Evolutionary conservation across 2,888 invertebrate genomes (phyloP).

Genomic region (Cyaniris semiargus): DNA sequence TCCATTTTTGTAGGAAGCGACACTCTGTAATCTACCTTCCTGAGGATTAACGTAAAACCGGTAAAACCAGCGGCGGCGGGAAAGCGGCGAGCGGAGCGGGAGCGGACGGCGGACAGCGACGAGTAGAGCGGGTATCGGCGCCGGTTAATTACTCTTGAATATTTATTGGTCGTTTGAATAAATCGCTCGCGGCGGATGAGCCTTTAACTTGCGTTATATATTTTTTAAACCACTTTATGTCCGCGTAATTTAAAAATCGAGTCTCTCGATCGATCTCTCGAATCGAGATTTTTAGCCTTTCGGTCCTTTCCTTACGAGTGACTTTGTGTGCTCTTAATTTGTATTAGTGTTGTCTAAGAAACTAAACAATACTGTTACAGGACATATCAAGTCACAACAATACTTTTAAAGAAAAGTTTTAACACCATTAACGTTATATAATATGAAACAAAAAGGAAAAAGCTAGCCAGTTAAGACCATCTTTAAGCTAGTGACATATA

Average conservation of each 20-base stretch:
- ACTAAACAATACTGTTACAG: too few species aligned
- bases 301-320: too few species aligned
- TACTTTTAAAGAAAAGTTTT: too few species aligned
- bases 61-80: conserved; percentile 66
- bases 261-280: too few species aligned
- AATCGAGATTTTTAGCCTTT: too few species aligned
- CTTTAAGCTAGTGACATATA: too few species aligned
- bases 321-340: too few species aligned
- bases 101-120: conserved; percentile 46
- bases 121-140: conserved; percentile 54
- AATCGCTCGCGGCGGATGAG: conserved; percentile 69
- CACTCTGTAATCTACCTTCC: conserved; percentile 70
- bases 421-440: too few species aligned
- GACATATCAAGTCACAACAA: too few species aligned
- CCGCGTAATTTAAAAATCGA: not conserved
- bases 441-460: too few species aligned
- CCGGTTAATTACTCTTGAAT: conserved; percentile 77
- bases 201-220: conserved; percentile 70
- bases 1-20: conserved; percentile 49
- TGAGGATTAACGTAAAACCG: conserved; percentile 68
- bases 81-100: conserved; percentile 54
- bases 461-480: not conserved
- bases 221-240: conserved; percentile 49
- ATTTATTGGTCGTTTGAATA: conserved; percentile 79
- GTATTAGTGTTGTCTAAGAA: too few species aligned